These are phyloP conservation scores for Drosophila limbata DNA, from an alignment of 2,888 invertebrate species.

Conservation along the genomic window DNA sequence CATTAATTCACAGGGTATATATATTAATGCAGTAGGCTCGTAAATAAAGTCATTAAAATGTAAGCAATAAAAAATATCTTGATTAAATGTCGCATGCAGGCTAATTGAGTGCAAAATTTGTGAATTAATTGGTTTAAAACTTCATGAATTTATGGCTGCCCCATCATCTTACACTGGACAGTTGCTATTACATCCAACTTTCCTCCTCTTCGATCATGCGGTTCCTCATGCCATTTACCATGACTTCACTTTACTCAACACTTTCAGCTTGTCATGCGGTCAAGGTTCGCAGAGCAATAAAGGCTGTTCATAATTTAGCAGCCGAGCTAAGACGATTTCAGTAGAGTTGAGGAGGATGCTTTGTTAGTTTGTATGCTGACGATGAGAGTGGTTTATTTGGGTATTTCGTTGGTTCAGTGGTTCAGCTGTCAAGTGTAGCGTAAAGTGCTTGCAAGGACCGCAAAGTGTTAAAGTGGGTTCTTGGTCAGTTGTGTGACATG, in stretches of 20 bases:
- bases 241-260: conserved; percentile 51
- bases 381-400: conserved; percentile 4
- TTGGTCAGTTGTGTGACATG: conserved; percentile 45
- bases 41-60: conserved; percentile 3
- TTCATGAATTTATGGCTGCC: conserved; percentile 51
- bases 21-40: neutral
- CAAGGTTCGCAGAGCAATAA: conserved; percentile 63
- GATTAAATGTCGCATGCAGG: conserved; percentile 30
- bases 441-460: conserved; percentile 55
- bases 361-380: conserved; percentile 23
- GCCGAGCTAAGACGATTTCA: conserved; percentile 26
- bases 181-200: neutral
- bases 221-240: conserved; percentile 44
- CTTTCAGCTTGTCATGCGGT: conserved; percentile 75
- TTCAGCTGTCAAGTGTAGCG: conserved; percentile 53
- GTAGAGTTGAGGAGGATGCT: conserved; percentile 22
- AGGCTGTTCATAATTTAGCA: conserved; percentile 70
- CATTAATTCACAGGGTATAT: neutral
- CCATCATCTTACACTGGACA: conserved; percentile 16
- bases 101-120: conserved; percentile 74
- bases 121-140: conserved; percentile 63
- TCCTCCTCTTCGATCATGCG: conserved; percentile 19
- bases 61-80: conserved; percentile 9
- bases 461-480: conserved; percentile 58
- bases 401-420: conserved; percentile 14